These are phyloP conservation scores for Daubentonia madagascariensis DNA, from an alignment of 2,113 vertebrate species.

Conservation along the genomic window DNA sequence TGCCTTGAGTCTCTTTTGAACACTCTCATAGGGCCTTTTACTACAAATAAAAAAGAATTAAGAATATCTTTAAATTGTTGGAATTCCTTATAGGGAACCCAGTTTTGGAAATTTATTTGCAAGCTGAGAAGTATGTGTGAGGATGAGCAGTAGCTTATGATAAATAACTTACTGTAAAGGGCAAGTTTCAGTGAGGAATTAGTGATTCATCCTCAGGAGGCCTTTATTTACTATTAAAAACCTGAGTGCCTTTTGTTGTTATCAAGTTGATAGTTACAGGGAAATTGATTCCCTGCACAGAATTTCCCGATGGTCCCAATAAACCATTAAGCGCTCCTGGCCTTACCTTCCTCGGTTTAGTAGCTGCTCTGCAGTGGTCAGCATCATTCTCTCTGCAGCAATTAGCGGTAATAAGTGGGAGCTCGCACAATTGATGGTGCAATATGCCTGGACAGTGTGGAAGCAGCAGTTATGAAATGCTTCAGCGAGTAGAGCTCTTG, in stretches of 20 bases:
- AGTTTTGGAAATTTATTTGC: neutral
- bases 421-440: conserved; percentile 48
- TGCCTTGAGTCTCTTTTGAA: neutral
- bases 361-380: neutral
- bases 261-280: conserved; percentile 43
- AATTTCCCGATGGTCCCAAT: conserved; percentile 28
- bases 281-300: conserved; percentile 60
- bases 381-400: conserved; percentile 22
- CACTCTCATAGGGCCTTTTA: neutral
- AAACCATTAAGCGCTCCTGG: neutral
- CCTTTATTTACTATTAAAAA: conserved; percentile 57
- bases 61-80: neutral
- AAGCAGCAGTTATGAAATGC: conserved; percentile 62
- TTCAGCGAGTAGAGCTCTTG: conserved; percentile 30
- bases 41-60: neutral
- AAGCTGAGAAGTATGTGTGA: neutral
- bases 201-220: neutral
- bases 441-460: neutral
- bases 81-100: neutral
- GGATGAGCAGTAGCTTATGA: neutral
- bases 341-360: neutral
- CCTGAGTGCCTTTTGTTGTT: neutral
- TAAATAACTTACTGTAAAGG: conserved; percentile 49
- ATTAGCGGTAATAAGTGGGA: conserved; percentile 64
- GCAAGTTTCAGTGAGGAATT: conserved; percentile 33